phyloP scores from a whole-genome alignment of 2,888 invertebrate genomes.

The Plagiodera versicolora region DNA sequence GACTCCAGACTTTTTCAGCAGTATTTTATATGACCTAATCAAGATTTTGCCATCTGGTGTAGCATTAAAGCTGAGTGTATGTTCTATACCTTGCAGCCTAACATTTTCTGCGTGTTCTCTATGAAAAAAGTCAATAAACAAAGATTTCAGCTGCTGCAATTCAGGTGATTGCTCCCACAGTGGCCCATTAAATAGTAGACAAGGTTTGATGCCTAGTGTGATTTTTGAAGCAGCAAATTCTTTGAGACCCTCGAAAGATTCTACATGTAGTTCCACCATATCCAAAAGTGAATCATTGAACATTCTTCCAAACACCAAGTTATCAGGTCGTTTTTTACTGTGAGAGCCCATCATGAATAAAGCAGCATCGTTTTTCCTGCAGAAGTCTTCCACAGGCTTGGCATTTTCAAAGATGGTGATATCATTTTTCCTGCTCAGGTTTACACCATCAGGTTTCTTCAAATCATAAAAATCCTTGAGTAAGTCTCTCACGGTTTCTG shows the following conservation, averaged over 20 bases:
- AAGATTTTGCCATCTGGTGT: conserved; percentile 75
- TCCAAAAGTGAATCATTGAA: conserved; percentile 90
- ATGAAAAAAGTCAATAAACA: conserved; percentile 91
- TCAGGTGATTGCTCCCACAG: conserved; percentile 84
- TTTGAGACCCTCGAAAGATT: conserved; percentile 75
- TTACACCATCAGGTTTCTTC: conserved; percentile 82
- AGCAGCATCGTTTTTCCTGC: conserved; percentile 83
- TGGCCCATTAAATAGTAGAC: conserved; percentile 89
- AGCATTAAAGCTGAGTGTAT: conserved; percentile 87
- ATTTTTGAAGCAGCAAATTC: conserved; percentile 75
- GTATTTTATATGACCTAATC: conserved; percentile 77
- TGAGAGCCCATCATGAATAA: conserved; percentile 90
- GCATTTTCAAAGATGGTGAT: conserved; percentile 92
- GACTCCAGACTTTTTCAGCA: conserved; percentile 88
- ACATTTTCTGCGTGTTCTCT: conserved; percentile 80
- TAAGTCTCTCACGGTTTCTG: conserved; percentile 68
- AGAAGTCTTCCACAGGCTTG: conserved; percentile 74
- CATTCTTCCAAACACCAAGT: conserved; percentile 84
- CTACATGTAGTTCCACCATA: conserved; percentile 94
- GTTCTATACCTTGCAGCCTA: conserved; percentile 90
- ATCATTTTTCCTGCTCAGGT: conserved; percentile 80
- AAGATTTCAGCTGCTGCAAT: conserved; percentile 79
- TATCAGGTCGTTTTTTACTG: conserved; percentile 93
- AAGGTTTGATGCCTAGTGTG: conserved; percentile 79
- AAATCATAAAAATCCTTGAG: conserved; percentile 86